Evolutionary conservation across 2,113 vertebrate species (phyloP).

Genomic region (Mystacornis crossleyi): DNA sequence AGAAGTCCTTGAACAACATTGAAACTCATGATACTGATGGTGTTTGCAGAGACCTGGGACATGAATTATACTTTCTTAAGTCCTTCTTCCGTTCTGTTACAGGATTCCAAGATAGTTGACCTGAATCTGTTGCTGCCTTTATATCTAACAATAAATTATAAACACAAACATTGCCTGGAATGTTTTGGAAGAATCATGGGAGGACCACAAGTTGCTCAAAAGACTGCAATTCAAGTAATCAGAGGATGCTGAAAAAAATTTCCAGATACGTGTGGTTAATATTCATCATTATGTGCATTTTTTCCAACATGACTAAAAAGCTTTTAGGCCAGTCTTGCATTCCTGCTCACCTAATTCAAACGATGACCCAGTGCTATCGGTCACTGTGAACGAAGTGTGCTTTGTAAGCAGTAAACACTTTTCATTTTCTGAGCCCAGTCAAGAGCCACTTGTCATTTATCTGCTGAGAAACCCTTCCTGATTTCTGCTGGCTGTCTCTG

Average conservation of each 20-base stretch:
- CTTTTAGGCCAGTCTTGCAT: slow-evolving; percentile 3
- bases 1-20: background rate
- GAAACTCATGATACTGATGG: background rate
- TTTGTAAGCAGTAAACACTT: slow-evolving; percentile 30
- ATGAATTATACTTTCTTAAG: background rate
- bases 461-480: background rate
- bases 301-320: slow-evolving; percentile 46
- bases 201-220: slow-evolving; percentile 49
- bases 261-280: slow-evolving; percentile 55
- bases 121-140: slow-evolving; percentile 2
- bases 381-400: background rate
- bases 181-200: background rate
- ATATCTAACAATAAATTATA: slow-evolving; percentile 45
- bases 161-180: slow-evolving; percentile 26
- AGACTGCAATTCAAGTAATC: slow-evolving; percentile 30
- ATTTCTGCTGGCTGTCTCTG: background rate
- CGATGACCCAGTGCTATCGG: background rate
- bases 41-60: background rate
- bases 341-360: slow-evolving; percentile 39
- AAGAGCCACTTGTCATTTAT: background rate
- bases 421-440: background rate
- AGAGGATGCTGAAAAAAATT: slow-evolving; percentile 20
- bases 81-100: background rate
- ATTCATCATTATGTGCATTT: slow-evolving; percentile 44
- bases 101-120: background rate